These are phyloP conservation scores for Osedax frankpressi DNA, from an alignment of 2,888 invertebrate genomes.

Conservation along the genomic window DNA sequence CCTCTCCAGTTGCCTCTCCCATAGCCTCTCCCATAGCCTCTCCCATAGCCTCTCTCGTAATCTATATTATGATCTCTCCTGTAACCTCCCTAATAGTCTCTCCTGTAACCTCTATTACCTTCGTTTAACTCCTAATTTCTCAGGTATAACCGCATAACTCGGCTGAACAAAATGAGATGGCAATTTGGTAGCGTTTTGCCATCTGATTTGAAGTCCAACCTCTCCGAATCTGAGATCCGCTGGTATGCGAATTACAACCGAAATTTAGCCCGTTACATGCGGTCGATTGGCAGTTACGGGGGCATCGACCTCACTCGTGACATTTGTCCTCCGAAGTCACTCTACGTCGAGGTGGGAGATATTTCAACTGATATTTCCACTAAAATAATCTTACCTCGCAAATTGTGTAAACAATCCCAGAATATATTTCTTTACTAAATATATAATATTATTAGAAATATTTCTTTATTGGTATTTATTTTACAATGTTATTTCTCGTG, in stretches of 20 bases:
- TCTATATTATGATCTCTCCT: no score
- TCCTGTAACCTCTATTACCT: no score
- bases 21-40: no score
- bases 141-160: constrained; percentile 63
- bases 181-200: constrained; percentile 85
- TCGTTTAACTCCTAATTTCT: no score
- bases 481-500: no score
- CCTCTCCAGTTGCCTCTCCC: no score
- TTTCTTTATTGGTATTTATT: no score
- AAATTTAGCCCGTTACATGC: constrained; percentile 75
- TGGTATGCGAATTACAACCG: constrained; percentile 83
- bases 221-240: constrained; percentile 66
- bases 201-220: constrained; percentile 62
- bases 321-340: constrained; percentile 75
- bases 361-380: not conserved
- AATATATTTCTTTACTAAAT: no score
- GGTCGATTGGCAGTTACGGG: constrained; percentile 63
- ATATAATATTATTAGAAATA: not conserved
- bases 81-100: no score
- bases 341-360: constrained; percentile 68
- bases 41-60: no score
- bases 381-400: no score
- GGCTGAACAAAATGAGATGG: constrained; percentile 79
- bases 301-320: constrained; percentile 68
- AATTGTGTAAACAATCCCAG: no score